A percentile compares a stretch with the other conserved stretches of the same genome.
phyloP scores from a whole-genome alignment of 2,797 vertebrate species.

The Protonibea diacanthus region DNA sequence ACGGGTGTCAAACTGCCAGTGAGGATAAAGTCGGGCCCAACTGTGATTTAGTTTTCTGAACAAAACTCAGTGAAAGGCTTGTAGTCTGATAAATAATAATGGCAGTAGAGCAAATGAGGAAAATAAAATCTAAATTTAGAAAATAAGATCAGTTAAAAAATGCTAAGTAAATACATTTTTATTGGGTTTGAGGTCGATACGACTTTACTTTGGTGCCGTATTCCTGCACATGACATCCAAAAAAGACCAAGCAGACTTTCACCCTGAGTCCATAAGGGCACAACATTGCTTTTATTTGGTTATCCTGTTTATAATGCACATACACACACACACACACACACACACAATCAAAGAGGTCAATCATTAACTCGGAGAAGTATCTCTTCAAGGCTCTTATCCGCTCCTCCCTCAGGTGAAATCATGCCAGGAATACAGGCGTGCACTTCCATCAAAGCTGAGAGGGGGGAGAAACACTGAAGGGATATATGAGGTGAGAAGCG shows the following conservation, averaged over 20 bases:
- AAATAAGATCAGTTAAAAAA: background rate
- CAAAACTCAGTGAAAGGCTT: background rate
- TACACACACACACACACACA: background rate
- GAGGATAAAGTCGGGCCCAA: background rate
- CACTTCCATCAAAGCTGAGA: background rate
- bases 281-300: slow-evolving; percentile 44
- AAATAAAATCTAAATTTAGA: background rate
- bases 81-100: background rate
- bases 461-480: background rate
- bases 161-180: background rate
- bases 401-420: slow-evolving; percentile 1
- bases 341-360: slow-evolving; percentile 33
- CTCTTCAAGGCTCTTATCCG: slow-evolving; percentile 6
- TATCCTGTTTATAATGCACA: slow-evolving; percentile 24
- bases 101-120: background rate
- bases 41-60: background rate
- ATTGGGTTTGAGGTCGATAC: background rate
- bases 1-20: slow-evolving; percentile 9
- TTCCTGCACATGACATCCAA: slow-evolving; percentile 24
- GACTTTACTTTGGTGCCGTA: background rate
- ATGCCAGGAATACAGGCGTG: background rate
- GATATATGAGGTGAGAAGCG: background rate
- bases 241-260: slow-evolving; percentile 32
- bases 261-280: slow-evolving; percentile 46
- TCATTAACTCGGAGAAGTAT: slow-evolving; percentile 51